phyloP scores from a whole-genome alignment of 2,113 vertebrate genomes.

The Tinamus guttatus region DNA sequence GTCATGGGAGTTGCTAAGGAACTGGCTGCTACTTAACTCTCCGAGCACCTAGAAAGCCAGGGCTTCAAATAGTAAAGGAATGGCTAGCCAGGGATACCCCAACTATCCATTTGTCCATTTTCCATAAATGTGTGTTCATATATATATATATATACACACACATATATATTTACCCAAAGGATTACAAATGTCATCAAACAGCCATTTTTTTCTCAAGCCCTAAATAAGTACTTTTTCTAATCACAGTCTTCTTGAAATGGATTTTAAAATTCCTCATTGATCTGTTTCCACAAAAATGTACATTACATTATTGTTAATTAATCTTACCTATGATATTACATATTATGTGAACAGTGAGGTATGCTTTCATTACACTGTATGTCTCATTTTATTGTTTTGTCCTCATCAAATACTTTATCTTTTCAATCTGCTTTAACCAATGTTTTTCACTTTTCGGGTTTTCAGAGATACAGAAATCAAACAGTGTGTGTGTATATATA shows the following conservation, averaged over 20 bases:
- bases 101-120: fast-evolving
- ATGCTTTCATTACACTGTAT: fast-evolving
- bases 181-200: neutral
- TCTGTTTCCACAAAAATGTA: neutral
- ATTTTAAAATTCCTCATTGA: neutral
- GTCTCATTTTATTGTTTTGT: fast-evolving
- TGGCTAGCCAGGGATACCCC: neutral
- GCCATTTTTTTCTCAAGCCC: neutral
- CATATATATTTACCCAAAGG: neutral
- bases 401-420: neutral
- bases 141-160: neutral
- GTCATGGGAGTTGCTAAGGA: neutral
- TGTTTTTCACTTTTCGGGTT: neutral
- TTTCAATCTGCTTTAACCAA: neutral
- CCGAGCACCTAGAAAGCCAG: neutral
- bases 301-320: no score
- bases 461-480: neutral
- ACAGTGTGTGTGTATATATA: fast-evolving
- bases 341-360: neutral
- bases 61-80: neutral
- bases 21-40: neutral
- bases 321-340: no score
- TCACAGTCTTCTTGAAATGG: neutral
- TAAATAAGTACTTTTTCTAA: neutral
- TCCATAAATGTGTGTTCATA: neutral